Evolutionary conservation across 2,113 vertebrate genomes (phyloP).

Genomic region (Columbina picui): DNA sequence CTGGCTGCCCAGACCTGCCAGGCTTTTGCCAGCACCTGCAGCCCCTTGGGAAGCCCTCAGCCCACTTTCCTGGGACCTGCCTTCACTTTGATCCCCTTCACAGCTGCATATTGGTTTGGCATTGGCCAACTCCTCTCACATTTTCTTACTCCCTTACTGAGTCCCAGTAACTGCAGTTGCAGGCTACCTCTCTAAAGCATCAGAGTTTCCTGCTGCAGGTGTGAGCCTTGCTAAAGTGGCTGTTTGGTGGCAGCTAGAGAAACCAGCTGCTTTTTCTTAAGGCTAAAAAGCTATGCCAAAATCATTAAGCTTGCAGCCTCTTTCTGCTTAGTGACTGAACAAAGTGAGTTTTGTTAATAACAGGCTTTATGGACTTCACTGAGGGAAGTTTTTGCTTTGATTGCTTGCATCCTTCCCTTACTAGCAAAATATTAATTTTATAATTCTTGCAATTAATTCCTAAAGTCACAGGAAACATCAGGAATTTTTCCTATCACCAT

Average conservation of each 20-base stretch:
- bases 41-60: rapidly evolving
- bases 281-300: background rate
- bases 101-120: rapidly evolving
- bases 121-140: rapidly evolving
- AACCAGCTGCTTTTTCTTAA: background rate
- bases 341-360: background rate
- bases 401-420: background rate
- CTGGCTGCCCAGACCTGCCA: rapidly evolving
- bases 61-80: background rate
- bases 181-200: background rate
- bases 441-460: background rate
- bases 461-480: background rate
- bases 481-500: background rate
- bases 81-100: rapidly evolving
- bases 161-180: rapidly evolving
- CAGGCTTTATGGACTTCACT: background rate
- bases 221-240: rapidly evolving
- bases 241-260: background rate
- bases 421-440: background rate
- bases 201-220: background rate
- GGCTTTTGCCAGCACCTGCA: background rate
- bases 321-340: background rate
- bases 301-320: background rate
- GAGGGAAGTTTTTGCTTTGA: background rate
- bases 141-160: background rate